Conservation (phyloP, 1,140 invertebrate species). For the Drosophila subpulchrella region DNA sequence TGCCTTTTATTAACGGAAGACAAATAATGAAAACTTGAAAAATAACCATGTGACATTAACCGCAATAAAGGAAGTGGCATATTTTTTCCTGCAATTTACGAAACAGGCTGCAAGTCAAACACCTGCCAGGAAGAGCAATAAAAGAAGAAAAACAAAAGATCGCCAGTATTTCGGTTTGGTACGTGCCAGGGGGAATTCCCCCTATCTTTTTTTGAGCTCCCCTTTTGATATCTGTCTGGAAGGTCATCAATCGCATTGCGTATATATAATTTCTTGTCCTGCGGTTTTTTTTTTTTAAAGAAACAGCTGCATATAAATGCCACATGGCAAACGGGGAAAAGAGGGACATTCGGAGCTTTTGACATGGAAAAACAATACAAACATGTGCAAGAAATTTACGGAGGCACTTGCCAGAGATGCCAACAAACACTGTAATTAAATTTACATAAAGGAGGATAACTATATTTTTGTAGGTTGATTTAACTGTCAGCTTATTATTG, state of each 20-base stretch:
- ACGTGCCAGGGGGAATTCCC: constrained; percentile 48
- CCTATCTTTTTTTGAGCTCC: constrained; percentile 10
- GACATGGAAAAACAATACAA: constrained; percentile 35
- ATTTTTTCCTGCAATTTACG: constrained; percentile 29
- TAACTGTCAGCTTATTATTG: not conserved
- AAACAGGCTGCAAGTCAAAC: constrained; percentile 66
- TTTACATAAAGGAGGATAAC: constrained; percentile 14
- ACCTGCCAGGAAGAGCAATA: constrained; percentile 53
- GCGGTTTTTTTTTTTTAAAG: constrained; percentile 49
- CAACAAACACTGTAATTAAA: constrained; percentile 45
- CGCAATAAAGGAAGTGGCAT: constrained; percentile 50
- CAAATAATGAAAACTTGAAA: constrained; percentile 1
- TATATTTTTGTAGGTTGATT: not conserved
- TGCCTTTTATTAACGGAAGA: constrained; percentile 17
- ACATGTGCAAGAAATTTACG: constrained; percentile 64
- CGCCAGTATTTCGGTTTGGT: constrained; percentile 38
- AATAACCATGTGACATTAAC: constrained; percentile 55
- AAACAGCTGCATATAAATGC: constrained; percentile 56
- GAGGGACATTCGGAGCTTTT: constrained; percentile 9
- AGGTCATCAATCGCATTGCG: constrained; percentile 47
- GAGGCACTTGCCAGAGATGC: constrained; percentile 12
- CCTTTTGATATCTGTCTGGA: constrained; percentile 28
- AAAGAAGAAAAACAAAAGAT: constrained; percentile 15
- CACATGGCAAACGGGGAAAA: constrained; percentile 11
- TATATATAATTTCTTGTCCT: constrained; percentile 47